Base-by-base conservation (phyloP, 2,888 invertebrate species). In the Plutella xylostella region DNA sequence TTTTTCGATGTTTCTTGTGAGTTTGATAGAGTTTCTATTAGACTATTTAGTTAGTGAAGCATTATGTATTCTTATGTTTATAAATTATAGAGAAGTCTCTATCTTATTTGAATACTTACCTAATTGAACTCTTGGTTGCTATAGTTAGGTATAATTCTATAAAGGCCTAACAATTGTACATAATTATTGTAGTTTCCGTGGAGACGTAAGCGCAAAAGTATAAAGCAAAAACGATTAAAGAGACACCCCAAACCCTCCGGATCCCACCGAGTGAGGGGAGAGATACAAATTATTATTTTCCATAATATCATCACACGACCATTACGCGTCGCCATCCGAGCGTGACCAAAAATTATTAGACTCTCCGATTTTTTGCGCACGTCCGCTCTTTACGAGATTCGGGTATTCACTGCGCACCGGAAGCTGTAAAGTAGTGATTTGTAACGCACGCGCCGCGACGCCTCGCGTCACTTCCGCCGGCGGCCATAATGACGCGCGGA, bases 401-500 rank as follows among this genome's bases (percentile, higher is more conserved):
- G 60, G 56, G 55, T 63, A 60, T 56, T 64, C 56, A 77, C 68
- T 79, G 72, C 60, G 60, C 57, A 53, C 66, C 77, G 84, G 84
- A 84, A 79, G 84, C 83, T 79, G 85, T 85, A 84, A 83, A 83
- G 82, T 78, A 80, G 82, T 80, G 83, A 85, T 85, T 85, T 84
- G 85, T 78, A 77, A 84, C 73, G 83, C 84, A 82, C 84, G 80
- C 84, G 84, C 74, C 77, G 74, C 72, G 73, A 60, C 79, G 77
- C 69, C 77, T 72, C 77, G 68, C 77, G 71, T 58, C 65, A 68
- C 73, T 77, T 84, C 84, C 83, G 74, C 52, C 51, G 61, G 55
- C 60, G 54, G 67, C 72, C 73, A 68, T 80, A 82, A 82, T 82
- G 79, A 77, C 72, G 65, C 58, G 55, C 28, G 42, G 37, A 46